Evolutionary conservation across 2,888 invertebrate species (phyloP), one percentile per base, ranked within the genome.

Genomic region (Synanthedon myopaeformis): DNA sequence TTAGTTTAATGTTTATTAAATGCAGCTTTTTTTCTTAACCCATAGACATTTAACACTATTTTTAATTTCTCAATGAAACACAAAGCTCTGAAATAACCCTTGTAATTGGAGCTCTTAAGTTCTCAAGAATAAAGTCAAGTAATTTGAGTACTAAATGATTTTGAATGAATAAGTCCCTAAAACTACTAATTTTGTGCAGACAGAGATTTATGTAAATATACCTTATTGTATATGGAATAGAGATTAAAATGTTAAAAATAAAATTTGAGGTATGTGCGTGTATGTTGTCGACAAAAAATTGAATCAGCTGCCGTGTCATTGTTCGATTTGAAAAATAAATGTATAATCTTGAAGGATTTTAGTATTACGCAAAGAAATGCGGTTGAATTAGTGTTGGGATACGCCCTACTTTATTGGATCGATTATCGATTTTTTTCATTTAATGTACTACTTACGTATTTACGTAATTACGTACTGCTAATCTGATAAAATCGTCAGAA

Each of bases 281-380:
- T 58, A 62, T 60, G 54, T 56, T 62, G 54, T 58, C 57, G 56
- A 67, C 59, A 74, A 76, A 75, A 76, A 72, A 64, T 59, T 58
- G 67, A 76, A 67, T 83, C 84, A 85, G 84, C 84, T 84, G 84
- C 79, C 75, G 68, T 49, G 50, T 58, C 66, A 71, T 79, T 79
- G 77, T 82, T 78, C 74, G 76, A 74, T 74, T 74, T 62, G 68
- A 63, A 79, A 78, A 78, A 77, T 35, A 79, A 80, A 79, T 75
- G 79, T 75, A 67, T 65, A 59, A 79, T 74, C 65, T 70, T 78
- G 74, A 70, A 72, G 73, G 70, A 70, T 59, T 65, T 72, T 74
- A 72, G 69, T 73, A 72, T 83, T 66, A 82, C 84, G 70, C 79
- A 74, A 74, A 74, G 76, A 72, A 79, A 80, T 78, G 78, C 74